Evolutionary conservation across 2,888 invertebrate species (phyloP), one percentile per base, ranked within the genome.

Genomic region (Diachrysia chrysitis): DNA sequence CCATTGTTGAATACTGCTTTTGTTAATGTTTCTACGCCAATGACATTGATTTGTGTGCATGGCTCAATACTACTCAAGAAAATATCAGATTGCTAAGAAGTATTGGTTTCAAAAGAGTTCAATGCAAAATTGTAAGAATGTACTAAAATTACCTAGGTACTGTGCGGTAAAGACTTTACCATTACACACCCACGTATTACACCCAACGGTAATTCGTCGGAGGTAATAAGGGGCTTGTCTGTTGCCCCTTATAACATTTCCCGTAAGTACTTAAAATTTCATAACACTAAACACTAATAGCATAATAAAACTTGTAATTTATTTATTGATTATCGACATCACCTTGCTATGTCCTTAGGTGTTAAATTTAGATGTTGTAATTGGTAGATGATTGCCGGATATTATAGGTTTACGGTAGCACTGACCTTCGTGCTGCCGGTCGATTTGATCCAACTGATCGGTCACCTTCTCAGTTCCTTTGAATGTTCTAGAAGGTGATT

Each of bases 381-480:
- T n/a, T 42, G 42, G 42, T 37, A 16, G 42, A 6, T 42, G 42
- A 42, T 42, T 42, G 42, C 42, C 42, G 42, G n/a, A 42, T 42
- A 42, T 42, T 42, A 42, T 42, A 42, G 42, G 42, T 42, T n/a
- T 42, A 42, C 42, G 6, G 42, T 42, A 42, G 42, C 42, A 7
- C n/a, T 42, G 42, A 42, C 42, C 48, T 19, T 21, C 46, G 17
- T n/a, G n/a, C 1, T 6, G 3, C 21, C 48, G 48, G 48, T 51
- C 21, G 12, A 19, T 1, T 21, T 21, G 10, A 21, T 12, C 9
- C 10, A 12, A 17, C 19, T 51, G 21, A 19, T 51, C 21, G 48
- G 48, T 51, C 48, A 51, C 48, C 48, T 48, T 48, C 46, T 17
- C 10, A 48, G 7, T 48, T 48, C 48, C 48, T 51, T 51, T 51